Evolutionary conservation across 2,888 invertebrate species (phyloP), one percentile per base, ranked within the genome.

Genomic region (Chloromyia formosa): DNA sequence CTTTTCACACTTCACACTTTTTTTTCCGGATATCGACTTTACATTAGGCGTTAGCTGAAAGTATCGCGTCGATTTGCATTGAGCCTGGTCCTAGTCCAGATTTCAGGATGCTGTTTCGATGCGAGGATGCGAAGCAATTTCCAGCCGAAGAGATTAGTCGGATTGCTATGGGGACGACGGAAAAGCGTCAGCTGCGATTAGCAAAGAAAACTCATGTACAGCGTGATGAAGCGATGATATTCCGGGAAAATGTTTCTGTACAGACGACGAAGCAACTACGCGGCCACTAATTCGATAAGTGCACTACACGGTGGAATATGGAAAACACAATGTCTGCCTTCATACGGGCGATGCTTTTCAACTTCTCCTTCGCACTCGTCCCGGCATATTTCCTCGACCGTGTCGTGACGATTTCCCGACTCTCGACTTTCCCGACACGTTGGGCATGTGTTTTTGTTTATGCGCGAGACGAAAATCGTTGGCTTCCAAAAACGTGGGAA

Each of bases 401-500:
- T 7, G 7, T 7, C 27, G 27, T 7, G 27, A 35, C 2, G 27
- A 49, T 49, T 49, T 49, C 45, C 23, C 66, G 27, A 7, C 49
- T 40, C 20, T 4, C 66, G 49, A n/a, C 49, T 40, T 49, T 66
- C 22, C 62, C n/a, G 10, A 35, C 27, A 35, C 27, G 27, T 7
- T 23, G 27, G 35, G 10, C 49, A 68, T 71, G 76, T 74, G 49
- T 75, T 69, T 78, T 78, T 78, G 79, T 79, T 79, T 79, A 79
- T 79, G 79, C 79, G 79, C 79, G 77, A 75, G 27, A 35, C 27
- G 7, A 4, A 75, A 68, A 23, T 20, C 71, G 27, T 54, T 69
- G 71, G 20, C 56, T 71, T 56, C 71, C 10, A 40, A 62, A 18
- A 71, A 71, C 71, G 71, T 58, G 71, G 71, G 56, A 71, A 71